Evolutionary conservation across 1,140 invertebrate genomes (phyloP).

Genomic region (Dendroctonus valens): DNA sequence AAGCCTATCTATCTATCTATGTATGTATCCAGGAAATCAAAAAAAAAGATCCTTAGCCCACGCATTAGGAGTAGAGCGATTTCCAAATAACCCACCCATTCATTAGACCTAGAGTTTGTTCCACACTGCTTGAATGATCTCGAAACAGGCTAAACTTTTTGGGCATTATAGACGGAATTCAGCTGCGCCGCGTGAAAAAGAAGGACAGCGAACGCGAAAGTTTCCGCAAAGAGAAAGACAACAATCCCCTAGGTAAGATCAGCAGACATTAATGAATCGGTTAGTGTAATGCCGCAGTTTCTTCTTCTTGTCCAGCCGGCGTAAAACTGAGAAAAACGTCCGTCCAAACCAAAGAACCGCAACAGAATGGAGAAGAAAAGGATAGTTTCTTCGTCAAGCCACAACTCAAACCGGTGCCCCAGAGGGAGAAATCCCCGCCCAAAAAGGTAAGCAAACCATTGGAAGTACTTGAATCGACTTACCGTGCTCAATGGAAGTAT

Average conservation of each 20-base stretch:
- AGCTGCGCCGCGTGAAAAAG: conserved; percentile 39
- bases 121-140: too few relatives aligned
- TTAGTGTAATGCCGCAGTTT: neutral
- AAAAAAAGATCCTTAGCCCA: too few relatives aligned
- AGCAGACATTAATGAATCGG: neutral
- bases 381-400: conserved; percentile 46
- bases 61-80: too few relatives aligned
- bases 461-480: neutral
- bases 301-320: conserved; percentile 29
- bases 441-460: conserved; percentile 33
- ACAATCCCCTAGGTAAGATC: conserved; percentile 37
- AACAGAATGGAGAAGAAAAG: conserved; percentile 46
- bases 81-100: too few relatives aligned
- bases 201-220: conserved; percentile 41
- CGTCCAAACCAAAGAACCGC: conserved; percentile 40
- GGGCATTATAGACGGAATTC: conserved; percentile 36
- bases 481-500: too few relatives aligned
- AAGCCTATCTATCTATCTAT: too few relatives aligned
- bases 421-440: conserved; percentile 42
- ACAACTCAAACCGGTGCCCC: conserved; percentile 46
- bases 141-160: too few relatives aligned
- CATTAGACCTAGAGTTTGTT: neutral
- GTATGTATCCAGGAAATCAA: too few relatives aligned
- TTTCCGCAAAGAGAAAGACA: conserved; percentile 39
- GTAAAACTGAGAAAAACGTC: conserved; percentile 42